Conservation (phyloP, 2,113 vertebrate species). For the Nyctereutes procyonoides region DNA sequence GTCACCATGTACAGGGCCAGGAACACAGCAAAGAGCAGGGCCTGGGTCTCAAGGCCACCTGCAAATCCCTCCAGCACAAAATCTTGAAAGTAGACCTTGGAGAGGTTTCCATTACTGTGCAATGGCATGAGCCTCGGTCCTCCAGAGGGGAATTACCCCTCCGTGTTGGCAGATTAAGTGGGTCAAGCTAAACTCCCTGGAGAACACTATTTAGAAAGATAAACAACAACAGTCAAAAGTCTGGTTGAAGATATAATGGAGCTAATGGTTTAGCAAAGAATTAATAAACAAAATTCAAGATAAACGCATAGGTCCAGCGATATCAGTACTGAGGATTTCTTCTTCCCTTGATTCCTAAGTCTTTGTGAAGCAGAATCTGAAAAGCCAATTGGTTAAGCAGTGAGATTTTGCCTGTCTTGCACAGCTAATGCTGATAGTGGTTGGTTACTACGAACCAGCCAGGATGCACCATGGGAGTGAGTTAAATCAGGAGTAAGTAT, state of each 20-base stretch:
- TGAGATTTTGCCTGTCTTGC: background rate
- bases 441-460: background rate
- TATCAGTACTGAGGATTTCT: background rate
- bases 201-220: background rate
- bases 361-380: background rate
- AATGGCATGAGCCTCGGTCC: background rate
- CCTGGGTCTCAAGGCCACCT: background rate
- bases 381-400: background rate
- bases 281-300: background rate
- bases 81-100: rapidly evolving
- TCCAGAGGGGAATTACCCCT: background rate
- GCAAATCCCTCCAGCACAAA: conserved; percentile 43
- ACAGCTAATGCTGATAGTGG: background rate
- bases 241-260: background rate
- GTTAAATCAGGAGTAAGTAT: too few relatives aligned
- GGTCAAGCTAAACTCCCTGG: background rate
- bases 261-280: background rate
- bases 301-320: background rate
- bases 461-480: too few relatives aligned
- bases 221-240: background rate
- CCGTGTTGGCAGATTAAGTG: background rate
- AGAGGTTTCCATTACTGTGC: background rate
- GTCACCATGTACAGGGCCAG: background rate
- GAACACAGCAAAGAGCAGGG: conserved; percentile 43
- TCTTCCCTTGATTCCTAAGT: background rate